These are phyloP conservation scores for Theodoxus fluviatilis DNA, from an alignment of 2,888 invertebrate species.

Conservation along the genomic window DNA sequence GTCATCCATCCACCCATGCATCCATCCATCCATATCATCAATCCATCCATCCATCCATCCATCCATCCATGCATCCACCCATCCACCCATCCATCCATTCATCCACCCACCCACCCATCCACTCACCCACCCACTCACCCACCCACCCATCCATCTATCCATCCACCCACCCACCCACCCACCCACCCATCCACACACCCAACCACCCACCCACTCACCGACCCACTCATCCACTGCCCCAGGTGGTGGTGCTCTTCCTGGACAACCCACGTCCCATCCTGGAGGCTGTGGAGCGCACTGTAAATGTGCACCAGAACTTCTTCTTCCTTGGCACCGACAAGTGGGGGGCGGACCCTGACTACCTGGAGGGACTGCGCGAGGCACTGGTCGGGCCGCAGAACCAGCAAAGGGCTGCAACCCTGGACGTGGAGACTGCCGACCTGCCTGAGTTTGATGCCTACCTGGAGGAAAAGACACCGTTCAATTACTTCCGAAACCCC, in stretches of 20 bases:
- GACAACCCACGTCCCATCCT: constrained; percentile 49
- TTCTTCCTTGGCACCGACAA: constrained; percentile 58
- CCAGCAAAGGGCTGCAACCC: constrained; percentile 39
- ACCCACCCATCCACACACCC: too few species aligned
- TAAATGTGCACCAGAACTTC: constrained; percentile 33
- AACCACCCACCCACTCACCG: constrained; percentile 35
- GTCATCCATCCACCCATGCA: too few species aligned
- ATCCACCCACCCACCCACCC: too few species aligned
- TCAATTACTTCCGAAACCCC: constrained; percentile 58
- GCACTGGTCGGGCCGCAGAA: constrained; percentile 28
- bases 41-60: too few species aligned
- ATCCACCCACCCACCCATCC: too few species aligned
- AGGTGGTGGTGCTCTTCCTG: constrained; percentile 52
- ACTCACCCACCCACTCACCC: too few species aligned
- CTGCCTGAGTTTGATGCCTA: constrained; percentile 55
- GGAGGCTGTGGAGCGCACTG: constrained; percentile 35
- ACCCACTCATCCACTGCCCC: constrained; percentile 38
- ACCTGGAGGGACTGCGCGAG: constrained; percentile 34
- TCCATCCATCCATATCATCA: too few species aligned
- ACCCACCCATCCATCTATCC: too few species aligned
- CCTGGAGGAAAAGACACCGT: constrained; percentile 52
- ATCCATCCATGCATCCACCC: too few species aligned
- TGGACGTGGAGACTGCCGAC: constrained; percentile 61
- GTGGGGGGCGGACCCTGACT: constrained; percentile 49
- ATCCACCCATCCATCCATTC: too few species aligned